Evolutionary conservation across 2,797 vertebrate species (phyloP).

Genomic region (Sebastes umbrosus): DNA sequence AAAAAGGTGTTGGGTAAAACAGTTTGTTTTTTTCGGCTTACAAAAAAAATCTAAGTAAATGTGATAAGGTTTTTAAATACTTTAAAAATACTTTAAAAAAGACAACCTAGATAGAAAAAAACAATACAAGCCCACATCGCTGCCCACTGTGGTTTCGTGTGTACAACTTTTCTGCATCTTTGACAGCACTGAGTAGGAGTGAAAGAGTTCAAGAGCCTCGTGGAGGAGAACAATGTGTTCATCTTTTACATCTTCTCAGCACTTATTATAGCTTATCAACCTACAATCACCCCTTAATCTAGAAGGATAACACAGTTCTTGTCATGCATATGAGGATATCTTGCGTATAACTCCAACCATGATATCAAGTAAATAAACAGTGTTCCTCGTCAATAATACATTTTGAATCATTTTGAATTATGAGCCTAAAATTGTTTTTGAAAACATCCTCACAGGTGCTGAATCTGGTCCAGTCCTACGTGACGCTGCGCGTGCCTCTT

Average conservation of each 20-base stretch:
- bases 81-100: background rate
- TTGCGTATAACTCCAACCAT: background rate
- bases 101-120: background rate
- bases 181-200: conserved; percentile 55
- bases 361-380: background rate
- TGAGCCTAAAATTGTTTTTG: background rate
- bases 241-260: conserved; percentile 46
- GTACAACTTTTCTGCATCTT: conserved; percentile 32
- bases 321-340: background rate
- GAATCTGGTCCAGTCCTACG: conserved; percentile 95
- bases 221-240: conserved; percentile 51
- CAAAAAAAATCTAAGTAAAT: no score
- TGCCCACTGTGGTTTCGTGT: conserved; percentile 12
- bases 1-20: no score
- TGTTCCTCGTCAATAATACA: background rate
- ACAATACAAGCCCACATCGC: conserved; percentile 23
- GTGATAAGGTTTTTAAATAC: background rate
- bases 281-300: conserved; percentile 20
- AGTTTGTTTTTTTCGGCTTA: no score
- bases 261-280: conserved; percentile 39
- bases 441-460: conserved; percentile 82
- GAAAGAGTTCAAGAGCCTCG: conserved; percentile 39
- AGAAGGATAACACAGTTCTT: conserved; percentile 3
- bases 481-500: conserved; percentile 92
- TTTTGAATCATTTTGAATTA: background rate